Conservation (phyloP, 2,797 vertebrate species). For the Acomys russatus region DNA sequence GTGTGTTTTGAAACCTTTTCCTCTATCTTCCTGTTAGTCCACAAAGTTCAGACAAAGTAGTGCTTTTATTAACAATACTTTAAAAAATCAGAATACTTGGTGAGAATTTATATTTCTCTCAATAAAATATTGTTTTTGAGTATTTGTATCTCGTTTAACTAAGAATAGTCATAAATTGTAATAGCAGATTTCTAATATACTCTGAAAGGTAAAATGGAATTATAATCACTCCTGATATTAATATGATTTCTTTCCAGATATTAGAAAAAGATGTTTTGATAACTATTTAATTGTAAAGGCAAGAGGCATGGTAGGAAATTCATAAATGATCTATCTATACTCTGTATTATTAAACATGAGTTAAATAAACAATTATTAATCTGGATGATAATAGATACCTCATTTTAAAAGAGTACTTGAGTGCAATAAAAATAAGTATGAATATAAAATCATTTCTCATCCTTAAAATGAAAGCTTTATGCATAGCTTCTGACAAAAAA, state of each 20-base stretch:
- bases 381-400: neutral
- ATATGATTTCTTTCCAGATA: neutral
- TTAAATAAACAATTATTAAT: conserved; percentile 59
- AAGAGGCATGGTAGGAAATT: neutral
- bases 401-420: conserved; percentile 56
- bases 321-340: neutral
- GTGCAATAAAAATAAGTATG: conserved; percentile 68
- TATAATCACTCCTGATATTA: neutral
- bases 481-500: conserved; percentile 75
- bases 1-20: neutral
- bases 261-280: neutral
- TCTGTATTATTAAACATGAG: neutral
- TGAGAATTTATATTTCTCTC: conserved; percentile 5
- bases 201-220: neutral
- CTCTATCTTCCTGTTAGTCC: neutral
- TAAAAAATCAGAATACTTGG: neutral
- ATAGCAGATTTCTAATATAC: neutral
- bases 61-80: neutral
- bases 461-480: conserved; percentile 67
- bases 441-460: conserved; percentile 27
- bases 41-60: neutral
- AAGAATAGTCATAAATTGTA: neutral
- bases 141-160: neutral
- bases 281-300: neutral
- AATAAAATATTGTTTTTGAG: neutral